Percentiles rank a stretch among this genome's conserved stretches.
Conservation (phyloP, 2,888 invertebrate genomes). For the Coronaproctus castanopsis region DNA sequence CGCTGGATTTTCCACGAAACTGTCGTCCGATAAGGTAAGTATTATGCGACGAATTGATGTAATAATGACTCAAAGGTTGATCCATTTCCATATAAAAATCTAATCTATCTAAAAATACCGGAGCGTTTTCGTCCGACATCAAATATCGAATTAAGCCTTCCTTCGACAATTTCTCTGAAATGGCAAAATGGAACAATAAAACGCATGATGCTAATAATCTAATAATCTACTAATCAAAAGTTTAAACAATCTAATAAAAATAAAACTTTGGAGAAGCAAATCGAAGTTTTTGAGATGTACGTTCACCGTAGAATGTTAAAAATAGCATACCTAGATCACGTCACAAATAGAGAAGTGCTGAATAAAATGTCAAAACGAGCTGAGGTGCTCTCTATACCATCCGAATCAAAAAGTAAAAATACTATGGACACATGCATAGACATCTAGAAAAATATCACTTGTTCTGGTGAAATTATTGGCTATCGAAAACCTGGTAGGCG, state of each 20-base stretch:
- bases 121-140: slow-evolving; percentile 99
- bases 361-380: no score
- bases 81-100: slow-evolving; percentile 99
- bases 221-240: neutral
- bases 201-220: no score
- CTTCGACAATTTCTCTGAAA: slow-evolving; percentile 59
- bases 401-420: no score
- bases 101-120: slow-evolving; percentile 92
- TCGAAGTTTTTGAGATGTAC: no score
- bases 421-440: no score
- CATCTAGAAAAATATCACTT: no score
- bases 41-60: slow-evolving; percentile 96
- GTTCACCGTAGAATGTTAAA: no score
- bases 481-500: no score
- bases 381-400: no score
- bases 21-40: slow-evolving; percentile 86
- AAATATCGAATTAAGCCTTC: slow-evolving; percentile 94
- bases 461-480: no score
- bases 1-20: slow-evolving; percentile 94
- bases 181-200: slow-evolving; percentile 7
- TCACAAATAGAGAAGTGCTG: no score
- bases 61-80: slow-evolving; percentile 91
- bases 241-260: neutral
- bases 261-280: neutral
- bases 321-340: no score